Evolutionary conservation across 2,797 vertebrate species (phyloP).

Genomic region (Kryptopterus vitreolus): DNA sequence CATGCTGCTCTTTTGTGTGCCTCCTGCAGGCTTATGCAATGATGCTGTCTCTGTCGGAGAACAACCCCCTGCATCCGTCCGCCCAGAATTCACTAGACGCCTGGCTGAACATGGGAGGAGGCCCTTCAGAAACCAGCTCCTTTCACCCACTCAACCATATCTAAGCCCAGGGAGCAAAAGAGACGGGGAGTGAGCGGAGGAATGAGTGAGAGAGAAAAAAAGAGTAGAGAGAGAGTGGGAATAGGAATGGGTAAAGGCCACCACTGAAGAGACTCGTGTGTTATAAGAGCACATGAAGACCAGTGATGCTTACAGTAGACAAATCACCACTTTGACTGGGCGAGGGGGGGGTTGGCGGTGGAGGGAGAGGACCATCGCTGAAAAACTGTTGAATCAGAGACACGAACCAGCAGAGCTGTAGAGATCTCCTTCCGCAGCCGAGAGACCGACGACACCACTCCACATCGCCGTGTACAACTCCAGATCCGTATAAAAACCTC

Average conservation of each 20-base stretch:
- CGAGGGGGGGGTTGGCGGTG: not conserved
- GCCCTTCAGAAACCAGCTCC: conserved; percentile 87
- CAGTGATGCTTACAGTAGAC: conserved; percentile 44
- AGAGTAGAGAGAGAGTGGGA: conserved; percentile 10
- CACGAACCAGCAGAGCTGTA: conserved; percentile 34
- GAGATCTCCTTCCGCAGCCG: conserved; percentile 38
- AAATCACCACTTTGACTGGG: conserved; percentile 39
- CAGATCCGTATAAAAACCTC: conserved; percentile 25
- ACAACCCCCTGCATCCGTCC: conserved; percentile 88
- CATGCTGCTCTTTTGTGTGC: not conserved
- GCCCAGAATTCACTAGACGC: conserved; percentile 97
- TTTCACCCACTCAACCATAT: conserved; percentile 97
- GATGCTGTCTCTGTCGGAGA: conserved; percentile 99
- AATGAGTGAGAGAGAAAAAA: conserved; percentile 17
- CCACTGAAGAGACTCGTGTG: conserved; percentile 20
- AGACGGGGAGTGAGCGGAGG: conserved; percentile 37
- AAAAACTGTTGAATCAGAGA: conserved; percentile 43
- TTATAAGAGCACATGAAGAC: conserved; percentile 36
- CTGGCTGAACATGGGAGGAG: conserved; percentile 95
- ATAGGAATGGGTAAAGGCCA: conserved; percentile 39
- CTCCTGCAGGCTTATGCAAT: conserved; percentile 93
- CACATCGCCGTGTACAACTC: conserved; percentile 9
- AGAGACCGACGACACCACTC: conserved; percentile 23
- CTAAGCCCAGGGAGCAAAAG: conserved; percentile 68
- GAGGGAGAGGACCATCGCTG: not conserved